Evolutionary conservation across 2,888 invertebrate species (phyloP).

Genomic region (Coelinius sp.): DNA sequence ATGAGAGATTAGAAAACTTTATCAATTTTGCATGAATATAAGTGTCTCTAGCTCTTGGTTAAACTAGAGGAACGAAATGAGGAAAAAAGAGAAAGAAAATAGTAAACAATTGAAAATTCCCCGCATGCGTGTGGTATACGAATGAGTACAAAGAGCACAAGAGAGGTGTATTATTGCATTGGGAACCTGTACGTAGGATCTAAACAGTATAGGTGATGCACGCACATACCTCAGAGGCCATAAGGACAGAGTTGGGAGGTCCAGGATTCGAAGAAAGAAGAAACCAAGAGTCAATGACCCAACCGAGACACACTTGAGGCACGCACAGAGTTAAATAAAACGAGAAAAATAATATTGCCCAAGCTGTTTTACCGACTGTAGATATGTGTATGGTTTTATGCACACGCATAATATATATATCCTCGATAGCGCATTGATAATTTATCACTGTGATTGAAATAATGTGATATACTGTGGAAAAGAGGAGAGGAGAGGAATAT

Average conservation of each 20-base stretch:
- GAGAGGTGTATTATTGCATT: neutral
- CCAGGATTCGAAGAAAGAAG: conserved; percentile 67
- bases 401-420: neutral
- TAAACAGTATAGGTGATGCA: conserved; percentile 29
- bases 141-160: neutral
- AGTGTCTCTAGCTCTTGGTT: neutral
- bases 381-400: neutral
- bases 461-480: neutral
- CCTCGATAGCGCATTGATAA: neutral
- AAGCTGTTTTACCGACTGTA: conserved; percentile 11
- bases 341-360: conserved; percentile 26
- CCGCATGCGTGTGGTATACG: neutral
- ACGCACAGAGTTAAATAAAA: conserved; percentile 30
- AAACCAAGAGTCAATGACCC: conserved; percentile 67
- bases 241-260: conserved; percentile 52
- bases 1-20: neutral
- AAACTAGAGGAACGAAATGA: conserved; percentile 15
- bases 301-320: conserved; percentile 51
- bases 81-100: conserved; percentile 41
- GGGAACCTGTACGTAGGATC: conserved; percentile 21
- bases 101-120: conserved; percentile 40
- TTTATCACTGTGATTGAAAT: neutral
- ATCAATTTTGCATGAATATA: neutral
- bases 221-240: conserved; percentile 29
- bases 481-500: neutral